Evolutionary conservation across 2,888 invertebrate species (phyloP), one percentile per base, ranked within the genome.

Genomic region (Amblyjoppa proteus): DNA sequence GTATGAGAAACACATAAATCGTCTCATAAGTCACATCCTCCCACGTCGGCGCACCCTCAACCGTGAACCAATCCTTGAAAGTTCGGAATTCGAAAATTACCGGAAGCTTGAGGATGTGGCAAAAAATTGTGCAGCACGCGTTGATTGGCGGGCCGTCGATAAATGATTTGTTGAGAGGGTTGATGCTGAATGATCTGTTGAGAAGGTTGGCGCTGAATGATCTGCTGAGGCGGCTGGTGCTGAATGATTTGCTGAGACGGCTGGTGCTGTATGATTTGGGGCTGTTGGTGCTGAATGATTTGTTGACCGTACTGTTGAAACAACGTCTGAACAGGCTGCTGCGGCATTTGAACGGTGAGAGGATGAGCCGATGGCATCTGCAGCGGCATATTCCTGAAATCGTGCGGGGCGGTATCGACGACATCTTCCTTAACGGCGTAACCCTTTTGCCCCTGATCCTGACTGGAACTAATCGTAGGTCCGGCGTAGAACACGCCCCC

Each of bases 391-490:
- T 81, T 85, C 38, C 90, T 77, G 49, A 91, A 91, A 51, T 91
- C 91, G 16, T 86, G 88, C 0, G 87, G 81, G 0, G 85, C 58
- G 25, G 86, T 84, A 41, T 93, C 93, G n/a, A 87, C 83, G 31
- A 88, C 81, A 4, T 93, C 91, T 49, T 93, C 93, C 68, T 89
- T 91, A 0, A 93, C 93, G 0, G 90, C 89, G 34, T 93, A 93
- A 1, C 93, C 90, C 28, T 89, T 88, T 66, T 89, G 70, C 25
- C 53, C 61, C 16, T 64, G 64, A 28, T 49, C 31, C 2, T 38
- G 69, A 6, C 76, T 82, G 11, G 61, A 28, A 3, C n/a, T 6
- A 0, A 68, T 58, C 11, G 16, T 25, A 1, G 45, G 11, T 2
- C 41, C 70, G n/a, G 13, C 80, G 45, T 25, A 20, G 66, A 9